Conservation (phyloP, 2,113 vertebrate genomes). For the Anthoscopus minutus region DNA sequence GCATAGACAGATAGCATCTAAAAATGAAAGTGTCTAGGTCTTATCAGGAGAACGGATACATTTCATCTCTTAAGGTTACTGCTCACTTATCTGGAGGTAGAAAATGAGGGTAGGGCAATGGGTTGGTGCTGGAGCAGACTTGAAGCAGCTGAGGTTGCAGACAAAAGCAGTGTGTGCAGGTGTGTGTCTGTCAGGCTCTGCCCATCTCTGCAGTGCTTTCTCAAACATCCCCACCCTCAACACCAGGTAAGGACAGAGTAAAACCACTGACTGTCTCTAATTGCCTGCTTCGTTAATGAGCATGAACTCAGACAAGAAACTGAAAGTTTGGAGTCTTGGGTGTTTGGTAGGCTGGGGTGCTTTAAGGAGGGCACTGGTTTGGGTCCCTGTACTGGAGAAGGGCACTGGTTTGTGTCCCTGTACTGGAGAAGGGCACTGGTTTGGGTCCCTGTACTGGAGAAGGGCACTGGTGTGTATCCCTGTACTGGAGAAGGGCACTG, state of each 20-base stretch:
- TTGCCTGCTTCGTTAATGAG: fast-evolving
- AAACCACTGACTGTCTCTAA: not conserved
- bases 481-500: not conserved
- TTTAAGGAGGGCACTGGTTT: not conserved
- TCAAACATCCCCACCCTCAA: too few relatives aligned
- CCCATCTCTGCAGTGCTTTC: not conserved
- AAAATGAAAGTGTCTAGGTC: not conserved
- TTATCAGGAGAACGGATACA: not conserved
- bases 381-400: not conserved
- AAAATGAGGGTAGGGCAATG: not conserved
- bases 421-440: not conserved
- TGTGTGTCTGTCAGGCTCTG: not conserved
- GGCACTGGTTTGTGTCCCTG: not conserved
- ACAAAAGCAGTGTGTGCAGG: fast-evolving
- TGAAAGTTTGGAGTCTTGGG: not conserved
- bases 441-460: too few relatives aligned
- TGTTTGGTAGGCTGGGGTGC: not conserved
- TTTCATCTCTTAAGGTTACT: not conserved
- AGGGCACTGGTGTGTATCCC: too few relatives aligned
- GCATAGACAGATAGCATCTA: not conserved
- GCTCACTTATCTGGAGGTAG: not conserved
- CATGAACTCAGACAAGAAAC: not conserved
- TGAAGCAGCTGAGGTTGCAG: fast-evolving
- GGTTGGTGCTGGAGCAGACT: not conserved
- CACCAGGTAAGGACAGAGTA: not conserved